Conservation (phyloP, 1,140 invertebrate species). For the Drosophila pallidifrons region DNA sequence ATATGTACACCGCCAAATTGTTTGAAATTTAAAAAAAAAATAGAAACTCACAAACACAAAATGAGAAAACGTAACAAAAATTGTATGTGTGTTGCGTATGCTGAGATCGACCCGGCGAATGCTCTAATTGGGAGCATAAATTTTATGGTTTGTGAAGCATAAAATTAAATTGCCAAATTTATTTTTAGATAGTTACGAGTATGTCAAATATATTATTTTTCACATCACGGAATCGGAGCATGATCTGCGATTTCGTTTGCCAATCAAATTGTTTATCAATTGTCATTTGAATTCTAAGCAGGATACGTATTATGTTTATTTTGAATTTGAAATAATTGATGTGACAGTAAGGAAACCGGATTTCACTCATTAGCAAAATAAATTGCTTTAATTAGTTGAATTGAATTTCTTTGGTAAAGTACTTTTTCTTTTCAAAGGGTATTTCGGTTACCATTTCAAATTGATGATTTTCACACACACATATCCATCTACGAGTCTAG, state of each 20-base stretch:
- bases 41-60: neutral
- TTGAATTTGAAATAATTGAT: too few species aligned
- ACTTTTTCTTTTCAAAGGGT: neutral
- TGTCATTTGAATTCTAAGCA: too few species aligned
- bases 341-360: too few species aligned
- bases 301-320: too few species aligned
- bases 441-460: conserved; percentile 13
- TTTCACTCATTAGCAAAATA: too few species aligned
- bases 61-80: neutral
- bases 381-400: too few species aligned
- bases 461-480: conserved; percentile 15
- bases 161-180: conserved; percentile 25
- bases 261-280: too few species aligned
- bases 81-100: neutral
- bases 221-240: too few species aligned
- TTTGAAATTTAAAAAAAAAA: conserved; percentile 38
- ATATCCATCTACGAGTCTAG: neutral
- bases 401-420: too few species aligned
- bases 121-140: conserved; percentile 32
- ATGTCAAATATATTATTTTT: neutral
- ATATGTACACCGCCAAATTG: conserved; percentile 35
- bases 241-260: too few species aligned
- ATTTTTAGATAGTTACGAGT: neutral
- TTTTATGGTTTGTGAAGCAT: conserved; percentile 25
- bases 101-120: conserved; percentile 11